Conservation (phyloP, 2,797 vertebrate species). For the Taeniopygia guttata region DNA sequence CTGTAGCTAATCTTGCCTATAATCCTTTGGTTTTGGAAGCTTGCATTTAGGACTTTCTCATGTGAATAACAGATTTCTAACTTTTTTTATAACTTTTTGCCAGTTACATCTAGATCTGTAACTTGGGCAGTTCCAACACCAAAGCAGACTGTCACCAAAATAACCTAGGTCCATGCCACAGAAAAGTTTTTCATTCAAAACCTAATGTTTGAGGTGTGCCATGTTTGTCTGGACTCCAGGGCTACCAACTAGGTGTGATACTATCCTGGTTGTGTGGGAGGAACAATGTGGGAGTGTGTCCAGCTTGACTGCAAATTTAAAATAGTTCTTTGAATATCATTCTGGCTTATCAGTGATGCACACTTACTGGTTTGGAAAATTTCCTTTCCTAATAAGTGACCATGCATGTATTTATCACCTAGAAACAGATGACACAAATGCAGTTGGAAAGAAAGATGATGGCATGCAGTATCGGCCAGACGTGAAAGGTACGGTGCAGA, state of each 20-base stretch:
- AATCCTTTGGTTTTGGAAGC: neutral
- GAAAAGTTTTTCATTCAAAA: neutral
- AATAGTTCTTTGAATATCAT: neutral
- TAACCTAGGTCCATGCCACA: neutral
- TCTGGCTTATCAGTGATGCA: neutral
- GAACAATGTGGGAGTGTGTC: neutral
- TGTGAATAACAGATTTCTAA: neutral
- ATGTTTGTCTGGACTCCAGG: rapidly evolving
- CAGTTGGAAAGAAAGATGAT: slow-evolving; percentile 88
- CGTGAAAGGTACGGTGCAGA: slow-evolving; percentile 78
- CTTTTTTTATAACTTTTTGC: neutral
- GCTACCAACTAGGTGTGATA: neutral
- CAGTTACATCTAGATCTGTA: neutral
- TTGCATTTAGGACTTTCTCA: neutral
- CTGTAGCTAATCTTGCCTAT: neutral
- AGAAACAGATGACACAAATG: slow-evolving; percentile 83
- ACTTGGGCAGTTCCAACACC: neutral
- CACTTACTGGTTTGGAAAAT: neutral
- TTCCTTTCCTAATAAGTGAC: neutral
- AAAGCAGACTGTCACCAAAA: neutral
- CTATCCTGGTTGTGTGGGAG: neutral
- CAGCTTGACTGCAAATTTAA: neutral
- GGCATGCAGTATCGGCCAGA: slow-evolving; percentile 85
- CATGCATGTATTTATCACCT: slow-evolving; percentile 35
- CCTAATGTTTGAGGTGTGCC: neutral